Evolutionary conservation across 2,888 invertebrate species (phyloP), one percentile per base, ranked within the genome.

Genomic region (Hydriomena furcata): DNA sequence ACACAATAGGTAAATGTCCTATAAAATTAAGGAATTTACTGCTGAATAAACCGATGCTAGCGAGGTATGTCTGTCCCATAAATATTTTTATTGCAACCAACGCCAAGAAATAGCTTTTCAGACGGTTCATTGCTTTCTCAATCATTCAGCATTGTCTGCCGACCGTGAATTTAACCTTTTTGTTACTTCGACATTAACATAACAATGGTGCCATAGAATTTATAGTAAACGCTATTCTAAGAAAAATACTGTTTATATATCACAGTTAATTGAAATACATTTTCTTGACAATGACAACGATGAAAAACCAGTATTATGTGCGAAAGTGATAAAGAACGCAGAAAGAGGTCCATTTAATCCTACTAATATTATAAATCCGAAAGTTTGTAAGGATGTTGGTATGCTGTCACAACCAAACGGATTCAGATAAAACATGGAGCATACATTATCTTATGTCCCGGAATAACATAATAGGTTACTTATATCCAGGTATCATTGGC

Each of bases 121-220:
- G 62, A 55, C 53, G 52, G 63, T 67, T 66, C 59, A 64, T 38
- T 60, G 59, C 57, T 64, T 72, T 73, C 71, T 61, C 70, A 71
- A 57, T 58, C 58, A 50, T 61, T 57, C 64, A 57, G 63, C 55
- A 62, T 65, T 65, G 70, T 73, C 63, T 55, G 43, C 24, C 40
- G 42, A 27, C 48, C 50, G 46, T 55, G 48, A 45, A 34, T 31
- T 31, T 52, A 50, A 44, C 31, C 38, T 55, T 58, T 60, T 52
- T 54, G 52, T 52, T 31, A 43, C 35, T 51, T 43, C 42, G 42
- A 20, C 32, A 51, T 59, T 55, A 44, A 47, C 49, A 50, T 40
- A 55, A 58, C 51, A 62, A 60, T 58, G 52, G 42, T 38, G 38
- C 11, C 21, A 44, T 44, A 12, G 7, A 40, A 38, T 25, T 36